These are phyloP conservation scores for Rousettus madagascariensis DNA, from an alignment of 2,797 vertebrate species.

Conservation along the genomic window DNA sequence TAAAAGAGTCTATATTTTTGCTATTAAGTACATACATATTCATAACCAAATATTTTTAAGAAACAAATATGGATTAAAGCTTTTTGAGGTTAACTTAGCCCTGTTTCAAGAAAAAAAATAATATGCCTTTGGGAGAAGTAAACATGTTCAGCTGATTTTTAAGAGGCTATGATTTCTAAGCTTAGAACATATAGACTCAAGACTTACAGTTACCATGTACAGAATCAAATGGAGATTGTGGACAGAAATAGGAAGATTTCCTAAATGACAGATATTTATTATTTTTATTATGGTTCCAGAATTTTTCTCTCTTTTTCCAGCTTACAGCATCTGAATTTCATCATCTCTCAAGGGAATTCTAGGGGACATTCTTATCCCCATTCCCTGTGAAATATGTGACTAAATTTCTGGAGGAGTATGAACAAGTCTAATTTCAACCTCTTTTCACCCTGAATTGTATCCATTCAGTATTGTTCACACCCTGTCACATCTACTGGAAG, in stretches of 20 bases:
- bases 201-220: background rate
- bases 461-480: background rate
- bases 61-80: background rate
- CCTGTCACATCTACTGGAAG: background rate
- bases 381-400: background rate
- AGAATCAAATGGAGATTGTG: background rate
- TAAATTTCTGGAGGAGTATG: background rate
- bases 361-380: background rate
- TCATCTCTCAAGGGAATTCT: background rate
- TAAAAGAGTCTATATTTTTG: background rate
- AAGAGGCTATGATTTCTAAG: conserved; percentile 12
- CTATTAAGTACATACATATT: background rate
- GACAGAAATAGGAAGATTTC: background rate
- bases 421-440: background rate
- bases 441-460: background rate
- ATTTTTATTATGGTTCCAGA: background rate
- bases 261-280: background rate
- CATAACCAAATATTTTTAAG: background rate
- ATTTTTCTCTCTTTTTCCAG: background rate
- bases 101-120: background rate
- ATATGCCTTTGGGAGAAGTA: background rate
- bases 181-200: background rate
- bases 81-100: conserved; percentile 31
- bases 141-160: conserved; percentile 17
- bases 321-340: background rate